Percentiles rank a stretch among this genome's conserved stretches.
phyloP scores from a whole-genome alignment of 2,113 vertebrate species.

The Scomber japonicus region DNA sequence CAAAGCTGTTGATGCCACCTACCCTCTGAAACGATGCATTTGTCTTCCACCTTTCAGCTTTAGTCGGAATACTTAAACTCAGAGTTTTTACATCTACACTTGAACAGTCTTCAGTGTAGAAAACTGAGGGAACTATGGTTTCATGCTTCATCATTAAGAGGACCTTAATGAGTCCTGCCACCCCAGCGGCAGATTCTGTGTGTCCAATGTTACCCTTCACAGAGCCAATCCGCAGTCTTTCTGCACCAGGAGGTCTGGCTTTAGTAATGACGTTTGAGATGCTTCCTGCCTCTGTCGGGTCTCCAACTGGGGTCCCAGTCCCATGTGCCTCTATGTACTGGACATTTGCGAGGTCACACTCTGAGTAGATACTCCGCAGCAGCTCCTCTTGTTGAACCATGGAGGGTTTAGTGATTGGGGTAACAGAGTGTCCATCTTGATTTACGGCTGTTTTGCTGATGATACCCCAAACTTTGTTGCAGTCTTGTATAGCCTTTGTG shows the following conservation, averaged over 20 bases:
- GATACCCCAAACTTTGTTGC: constrained; percentile 88
- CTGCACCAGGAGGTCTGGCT: constrained; percentile 70
- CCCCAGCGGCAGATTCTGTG: constrained; percentile 88
- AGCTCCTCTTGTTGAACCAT: constrained; percentile 87
- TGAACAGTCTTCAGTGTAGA: constrained; percentile 83
- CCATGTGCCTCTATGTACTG: constrained; percentile 91
- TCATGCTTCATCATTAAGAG: constrained; percentile 91
- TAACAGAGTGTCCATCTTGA: constrained; percentile 87
- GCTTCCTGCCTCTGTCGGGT: constrained; percentile 86
- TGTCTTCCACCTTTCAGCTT: constrained; percentile 84
- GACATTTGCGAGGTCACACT: constrained; percentile 80
- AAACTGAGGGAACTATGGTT: constrained; percentile 88
- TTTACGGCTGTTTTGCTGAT: constrained; percentile 87
- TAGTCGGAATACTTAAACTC: constrained; percentile 83
- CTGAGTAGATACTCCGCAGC: constrained; percentile 85
- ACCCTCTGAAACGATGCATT: constrained; percentile 75
- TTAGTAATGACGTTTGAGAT: constrained; percentile 85
- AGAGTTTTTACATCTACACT: constrained; percentile 79
- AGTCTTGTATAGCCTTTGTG: constrained; percentile 84
- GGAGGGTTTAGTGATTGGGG: constrained; percentile 89
- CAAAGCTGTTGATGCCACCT: constrained; percentile 91
- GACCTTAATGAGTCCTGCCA: constrained; percentile 89
- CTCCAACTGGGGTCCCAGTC: constrained; percentile 88
- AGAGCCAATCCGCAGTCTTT: constrained; percentile 86
- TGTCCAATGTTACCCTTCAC: constrained; percentile 93